Evolutionary conservation across 1,140 invertebrate species (phyloP).

Genomic region (Capitella teleta): DNA sequence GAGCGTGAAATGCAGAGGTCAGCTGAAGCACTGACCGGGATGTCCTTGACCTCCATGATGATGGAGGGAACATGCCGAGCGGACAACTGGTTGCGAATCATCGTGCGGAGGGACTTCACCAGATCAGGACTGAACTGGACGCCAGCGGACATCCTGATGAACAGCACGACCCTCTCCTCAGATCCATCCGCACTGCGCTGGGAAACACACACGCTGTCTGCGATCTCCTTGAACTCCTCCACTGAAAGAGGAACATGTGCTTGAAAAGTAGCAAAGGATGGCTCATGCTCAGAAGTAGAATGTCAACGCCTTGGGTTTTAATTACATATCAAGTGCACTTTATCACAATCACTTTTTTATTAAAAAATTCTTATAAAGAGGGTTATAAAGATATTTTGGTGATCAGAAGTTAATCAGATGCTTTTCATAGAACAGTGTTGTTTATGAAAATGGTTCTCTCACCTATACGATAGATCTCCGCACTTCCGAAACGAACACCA

Average conservation of each 20-base stretch:
- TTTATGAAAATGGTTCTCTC: constrained; percentile 17
- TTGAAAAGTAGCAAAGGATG: too few relatives aligned
- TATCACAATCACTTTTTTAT: too few relatives aligned
- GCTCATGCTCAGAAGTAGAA: too few relatives aligned
- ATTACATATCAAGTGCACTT: too few relatives aligned
- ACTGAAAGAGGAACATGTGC: constrained; percentile 33
- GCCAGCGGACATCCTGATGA: constrained; percentile 45
- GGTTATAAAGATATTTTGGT: too few relatives aligned
- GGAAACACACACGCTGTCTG: constrained; percentile 49
- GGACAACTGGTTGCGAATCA: constrained; percentile 43
- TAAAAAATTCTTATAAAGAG: too few relatives aligned
- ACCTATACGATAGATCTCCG: constrained; percentile 53
- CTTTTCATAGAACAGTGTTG: too few relatives aligned
- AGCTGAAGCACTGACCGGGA: constrained; percentile 44
- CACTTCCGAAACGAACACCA: constrained; percentile 53
- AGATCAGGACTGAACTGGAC: constrained; percentile 37
- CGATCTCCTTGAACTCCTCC: constrained; percentile 44
- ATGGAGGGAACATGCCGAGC: constrained; percentile 47
- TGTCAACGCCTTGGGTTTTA: too few relatives aligned
- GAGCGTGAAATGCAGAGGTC: too few relatives aligned
- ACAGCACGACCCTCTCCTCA: constrained; percentile 50
- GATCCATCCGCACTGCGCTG: constrained; percentile 34
- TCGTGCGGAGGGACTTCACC: constrained; percentile 30
- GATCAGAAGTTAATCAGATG: too few relatives aligned
- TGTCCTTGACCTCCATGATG: constrained; percentile 44